Base-by-base conservation (phyloP, 2,888 invertebrate species). In the Anarsia innoxiella region DNA sequence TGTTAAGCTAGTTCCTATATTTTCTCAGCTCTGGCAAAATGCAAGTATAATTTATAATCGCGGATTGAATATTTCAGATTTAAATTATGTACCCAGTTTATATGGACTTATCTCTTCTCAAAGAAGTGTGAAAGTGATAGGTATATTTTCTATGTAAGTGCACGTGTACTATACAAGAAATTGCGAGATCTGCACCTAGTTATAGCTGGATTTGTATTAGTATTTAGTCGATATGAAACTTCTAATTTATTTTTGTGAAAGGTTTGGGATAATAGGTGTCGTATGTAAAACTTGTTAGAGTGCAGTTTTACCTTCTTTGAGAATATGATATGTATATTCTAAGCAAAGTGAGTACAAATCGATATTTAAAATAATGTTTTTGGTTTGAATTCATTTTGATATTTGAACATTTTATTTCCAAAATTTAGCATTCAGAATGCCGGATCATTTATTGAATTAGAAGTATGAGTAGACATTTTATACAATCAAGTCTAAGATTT, bases 391-490 rank as follows among this genome's bases (percentile, higher is more conserved):
- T 67, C 68, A 70, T 66, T 78, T 79, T 79, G 74, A 47, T 59
- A 56, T 19, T 41, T 56, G 52, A 70, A 65, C 59, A 47, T 48
- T 49, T 44, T 49, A 51, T 52, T 43, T n/a, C n/a, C n/a, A n/a
- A n/a, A n/a, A n/a, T n/a, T n/a, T n/a, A n/a, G 76, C 76, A 77
- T 78, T 80, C 60, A 66, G 59, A 78, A 80, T 80, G 77, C 77
- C 62, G 63, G 57, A 65, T 53, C 57, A 57, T 53, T 61, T 66
- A 58, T 52, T 39, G 39, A 51, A 56, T 37, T 56, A 56, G 53
- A 55, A 56, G 53, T 63, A 59, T 59, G 49, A 51, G 56, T 56
- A 60, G 52, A 56, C 49, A 52, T 62, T 61, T 60, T 62, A 57
- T 65, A 58, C 58, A 53, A 27, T 9, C 15, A 42, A 48, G 57